Evolutionary conservation across 2,888 invertebrate genomes (phyloP), one percentile per base, ranked within the genome.

Genomic region (Folsomia candida): DNA sequence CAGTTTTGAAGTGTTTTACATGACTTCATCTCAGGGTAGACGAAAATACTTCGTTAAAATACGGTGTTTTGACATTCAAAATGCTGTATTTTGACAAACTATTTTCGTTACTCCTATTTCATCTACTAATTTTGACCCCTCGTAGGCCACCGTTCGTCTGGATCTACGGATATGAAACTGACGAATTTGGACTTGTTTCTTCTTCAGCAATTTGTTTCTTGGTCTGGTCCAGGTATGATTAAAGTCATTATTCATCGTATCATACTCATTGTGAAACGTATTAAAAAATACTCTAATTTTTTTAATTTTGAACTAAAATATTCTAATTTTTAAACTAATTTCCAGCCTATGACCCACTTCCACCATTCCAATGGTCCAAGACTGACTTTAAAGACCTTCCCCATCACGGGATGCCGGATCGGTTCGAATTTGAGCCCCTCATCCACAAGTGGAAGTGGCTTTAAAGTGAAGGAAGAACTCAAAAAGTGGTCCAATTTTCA

Each of bases 331-430:
- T n/a, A n/a, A n/a, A n/a, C n/a, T n/a, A n/a, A n/a, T 24, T 59
- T 9, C 4, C 37, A 9, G 86, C 90, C 0, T 85, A 86, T 83
- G 85, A 89, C 67, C 82, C 83, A n/a, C 83, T 88, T 59, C 89
- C 90, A 67, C 88, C 91, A 0, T 94, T 93, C 83, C 87, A 88
- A 80, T 93, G 93, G 93, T 88, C 89, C 66, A 87, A 86, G 65
- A 87, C 88, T 74, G 88, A 86, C 74, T 90, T 89, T 80, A 85
- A 85, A 2, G 84, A 87, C 70, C 81, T 83, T 63, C 85, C 88
- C 0, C 93, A 92, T 80, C 82, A 86, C 73, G 91, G 91, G 1
- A 89, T 91, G 11, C 92, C 93, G 0, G 90, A 92, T 78, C 82
- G 86, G 61, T 93, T 91, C 87, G 85, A 87, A 62, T 93, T 92